Evolutionary conservation across 2,797 vertebrate species (phyloP), one percentile per base, ranked within the genome.

Genomic region (Myotis pilosus): DNA sequence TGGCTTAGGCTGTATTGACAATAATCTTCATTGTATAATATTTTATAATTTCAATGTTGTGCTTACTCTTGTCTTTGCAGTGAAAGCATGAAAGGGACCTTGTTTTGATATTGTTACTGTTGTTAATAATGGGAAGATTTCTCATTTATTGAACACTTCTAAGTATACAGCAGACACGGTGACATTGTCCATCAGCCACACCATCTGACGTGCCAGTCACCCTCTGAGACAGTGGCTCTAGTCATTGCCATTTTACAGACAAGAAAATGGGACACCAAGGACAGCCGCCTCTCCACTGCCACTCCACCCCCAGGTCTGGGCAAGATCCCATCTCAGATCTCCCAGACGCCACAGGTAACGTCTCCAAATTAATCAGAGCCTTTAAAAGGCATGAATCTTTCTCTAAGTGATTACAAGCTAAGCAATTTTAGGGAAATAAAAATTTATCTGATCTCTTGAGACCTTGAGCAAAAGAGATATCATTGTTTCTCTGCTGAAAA

Each of bases 121-220:
- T 44, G n/a, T 28, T 62, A 22, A 20, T 4, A 1, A 41, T 3
- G 30, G 11, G 8, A 38, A 2, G 8, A 4, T 2, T 68, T 30
- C 23, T 38, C 6, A 2, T 3, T 17, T 23, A 17, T 0, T 11
- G 47, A 78, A 16, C 9, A 1, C 8, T 22, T 69, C 51, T 36
- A 53, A 28, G 38, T 22, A 2, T 13, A 13, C 33, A 51, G 6
- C 19, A 2, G 20, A 36, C 49, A 6, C 3, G 0, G 33, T 3
- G 0, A 2, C 0, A 0, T 6, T 53, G 16, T 49, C 33, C 30
- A 16, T 0, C 4, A 13, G 10, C 7, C 0, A 8, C 19, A 3
- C 7, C 17, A 23, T 19, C 3, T 3, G 16, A 1, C 15, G 22
- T 16, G 8, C 17, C 51, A 0, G 25, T 38, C 6, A 0, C 41